Evolutionary conservation across 2,888 invertebrate species (phyloP).

Genomic region (Xestia sexstrigata): DNA sequence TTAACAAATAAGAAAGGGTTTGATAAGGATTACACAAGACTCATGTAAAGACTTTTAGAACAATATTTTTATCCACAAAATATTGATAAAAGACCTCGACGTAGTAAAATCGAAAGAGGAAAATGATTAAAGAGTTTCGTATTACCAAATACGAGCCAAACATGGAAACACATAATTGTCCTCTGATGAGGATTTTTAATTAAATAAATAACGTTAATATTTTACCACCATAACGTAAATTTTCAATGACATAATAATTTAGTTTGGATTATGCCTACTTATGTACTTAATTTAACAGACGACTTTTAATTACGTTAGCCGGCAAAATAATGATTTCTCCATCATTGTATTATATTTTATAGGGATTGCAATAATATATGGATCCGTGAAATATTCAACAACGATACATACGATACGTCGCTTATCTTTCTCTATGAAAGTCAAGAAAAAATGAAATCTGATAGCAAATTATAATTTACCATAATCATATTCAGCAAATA

Average conservation of each 20-base stretch:
- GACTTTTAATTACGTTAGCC: too few relatives aligned
- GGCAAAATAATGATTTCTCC: not conserved
- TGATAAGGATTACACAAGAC: not conserved
- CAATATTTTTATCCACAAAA: not conserved
- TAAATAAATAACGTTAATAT: not conserved
- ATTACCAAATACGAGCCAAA: conserved; percentile 2
- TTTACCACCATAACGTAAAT: not conserved
- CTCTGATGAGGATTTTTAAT: not conserved
- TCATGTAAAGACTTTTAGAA: not conserved
- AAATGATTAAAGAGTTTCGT: not conserved
- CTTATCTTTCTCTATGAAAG: not conserved
- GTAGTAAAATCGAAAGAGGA: conserved; percentile 9
- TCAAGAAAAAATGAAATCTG: conserved; percentile 17
- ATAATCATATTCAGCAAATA: conserved; percentile 24
- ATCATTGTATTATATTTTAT: not conserved
- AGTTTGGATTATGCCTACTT: not conserved
- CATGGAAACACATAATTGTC: conserved; percentile 8
- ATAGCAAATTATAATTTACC: conserved; percentile 25
- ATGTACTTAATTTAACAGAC: not conserved
- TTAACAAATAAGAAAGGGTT: not conserved
- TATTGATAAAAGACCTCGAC: not conserved
- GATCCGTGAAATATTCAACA: not conserved
- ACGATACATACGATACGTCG: not conserved
- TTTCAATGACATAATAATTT: not conserved
- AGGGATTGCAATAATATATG: not conserved